phyloP scores from a whole-genome alignment of 2,113 vertebrate species.

The Lepisosteus osseus region DNA sequence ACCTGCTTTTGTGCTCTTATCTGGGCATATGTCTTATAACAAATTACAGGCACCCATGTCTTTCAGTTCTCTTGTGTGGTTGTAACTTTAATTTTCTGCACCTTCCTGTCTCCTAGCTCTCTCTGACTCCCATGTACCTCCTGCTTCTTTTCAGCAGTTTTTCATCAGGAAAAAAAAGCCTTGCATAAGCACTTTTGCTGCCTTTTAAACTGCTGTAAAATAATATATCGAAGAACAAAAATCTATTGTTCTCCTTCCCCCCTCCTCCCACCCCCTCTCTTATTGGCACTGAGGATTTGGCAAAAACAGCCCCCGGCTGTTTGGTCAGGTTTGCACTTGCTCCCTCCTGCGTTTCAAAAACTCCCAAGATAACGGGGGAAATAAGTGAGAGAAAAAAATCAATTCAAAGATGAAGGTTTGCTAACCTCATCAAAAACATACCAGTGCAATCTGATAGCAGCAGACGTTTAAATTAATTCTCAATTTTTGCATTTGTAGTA shows the following conservation, averaged over 20 bases:
- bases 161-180: constrained; percentile 1
- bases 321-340: constrained; percentile 52
- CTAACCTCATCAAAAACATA: too few relatives aligned
- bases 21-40: too few relatives aligned
- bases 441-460: too few relatives aligned
- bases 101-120: not conserved
- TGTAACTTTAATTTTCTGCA: not conserved
- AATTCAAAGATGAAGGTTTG: too few relatives aligned
- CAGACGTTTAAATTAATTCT: too few relatives aligned
- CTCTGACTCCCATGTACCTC: not conserved
- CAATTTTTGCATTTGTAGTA: too few relatives aligned
- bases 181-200: constrained; percentile 6
- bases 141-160: constrained; percentile 10
- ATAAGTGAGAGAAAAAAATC: not conserved
- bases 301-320: constrained; percentile 37
- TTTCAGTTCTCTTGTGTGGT: too few relatives aligned
- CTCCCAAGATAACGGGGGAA: not conserved
- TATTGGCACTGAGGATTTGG: constrained; percentile 4
- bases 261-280: constrained; percentile 13
- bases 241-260: constrained; percentile 29
- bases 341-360: not conserved
- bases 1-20: too few relatives aligned
- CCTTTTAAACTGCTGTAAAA: constrained; percentile 19
- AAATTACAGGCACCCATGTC: too few relatives aligned
- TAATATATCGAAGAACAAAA: constrained; percentile 45